Percentiles rank a stretch among this genome's conserved stretches.
phyloP scores from a whole-genome alignment of 2,888 invertebrate species.

The Epinotia nisella region DNA sequence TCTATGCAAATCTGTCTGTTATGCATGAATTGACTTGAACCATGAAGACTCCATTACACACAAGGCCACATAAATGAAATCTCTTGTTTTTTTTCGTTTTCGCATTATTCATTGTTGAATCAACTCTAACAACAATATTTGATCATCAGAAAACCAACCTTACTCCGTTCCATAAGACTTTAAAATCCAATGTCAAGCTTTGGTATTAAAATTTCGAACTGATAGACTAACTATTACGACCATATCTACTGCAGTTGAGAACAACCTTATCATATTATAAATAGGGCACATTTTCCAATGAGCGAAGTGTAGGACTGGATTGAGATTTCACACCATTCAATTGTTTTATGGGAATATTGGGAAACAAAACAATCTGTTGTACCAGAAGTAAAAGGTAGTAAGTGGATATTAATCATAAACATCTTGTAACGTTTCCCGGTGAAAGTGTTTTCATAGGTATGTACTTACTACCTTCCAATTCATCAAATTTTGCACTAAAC shows the following conservation, averaged over 20 bases:
- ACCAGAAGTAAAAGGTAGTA: conserved; percentile 27
- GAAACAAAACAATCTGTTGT: conserved; percentile 48
- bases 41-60: too few relatives aligned
- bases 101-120: not conserved
- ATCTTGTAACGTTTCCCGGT: not conserved
- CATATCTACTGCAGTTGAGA: not conserved
- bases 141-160: not conserved
- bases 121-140: not conserved
- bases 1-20: too few relatives aligned
- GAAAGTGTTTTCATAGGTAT: not conserved
- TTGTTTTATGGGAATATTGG: conserved; percentile 50
- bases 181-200: not conserved
- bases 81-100: conserved; percentile 7
- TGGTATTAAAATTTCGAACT: not conserved
- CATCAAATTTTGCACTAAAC: too few relatives aligned
- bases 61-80: conserved; percentile 34
- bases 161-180: not conserved
- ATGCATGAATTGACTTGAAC: too few relatives aligned
- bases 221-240: conserved; percentile 9
- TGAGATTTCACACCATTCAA: conserved; percentile 46
- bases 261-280: not conserved
- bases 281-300: conserved; percentile 32
- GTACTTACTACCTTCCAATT: too few relatives aligned
- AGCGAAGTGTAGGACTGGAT: not conserved
- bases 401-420: not conserved